Conservation (phyloP, 2,113 vertebrate species). For the Seriola aureovittata region DNA sequence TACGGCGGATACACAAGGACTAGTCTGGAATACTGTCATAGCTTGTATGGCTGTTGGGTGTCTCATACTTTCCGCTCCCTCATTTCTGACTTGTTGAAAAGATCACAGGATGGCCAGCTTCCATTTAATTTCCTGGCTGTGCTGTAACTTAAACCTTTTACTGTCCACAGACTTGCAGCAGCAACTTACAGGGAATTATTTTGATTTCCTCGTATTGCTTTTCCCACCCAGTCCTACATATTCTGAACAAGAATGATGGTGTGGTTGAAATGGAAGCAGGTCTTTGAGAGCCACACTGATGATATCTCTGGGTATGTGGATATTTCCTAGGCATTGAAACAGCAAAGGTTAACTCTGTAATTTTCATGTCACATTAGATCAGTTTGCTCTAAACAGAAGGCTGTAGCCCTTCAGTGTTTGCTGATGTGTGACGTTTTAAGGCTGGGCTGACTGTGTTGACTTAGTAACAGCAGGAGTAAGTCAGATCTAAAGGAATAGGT, state of each 20-base stretch:
- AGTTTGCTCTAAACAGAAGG: conserved; percentile 22
- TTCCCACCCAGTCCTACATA: conserved; percentile 1
- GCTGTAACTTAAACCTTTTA: conserved; percentile 44
- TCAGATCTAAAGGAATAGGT: conserved; percentile 17
- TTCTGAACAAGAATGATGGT: conserved; percentile 12
- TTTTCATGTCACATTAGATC: conserved; percentile 16
- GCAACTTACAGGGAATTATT: conserved; percentile 29
- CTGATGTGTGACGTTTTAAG: conserved; percentile 22
- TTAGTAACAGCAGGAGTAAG: conserved; percentile 9
- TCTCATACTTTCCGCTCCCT: conserved; percentile 22
- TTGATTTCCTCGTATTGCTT: conserved; percentile 28
- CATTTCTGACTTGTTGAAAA: conserved; percentile 27
- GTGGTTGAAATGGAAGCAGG: conserved; percentile 26
- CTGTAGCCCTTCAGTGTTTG: conserved; percentile 19
- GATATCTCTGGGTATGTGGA: neutral
- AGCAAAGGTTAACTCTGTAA: neutral
- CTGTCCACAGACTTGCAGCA: conserved; percentile 36
- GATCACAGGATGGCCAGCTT: conserved; percentile 25
- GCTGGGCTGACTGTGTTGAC: conserved; percentile 16
- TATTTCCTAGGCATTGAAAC: conserved; percentile 2
- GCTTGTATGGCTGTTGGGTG: conserved; percentile 28
- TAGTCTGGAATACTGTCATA: conserved; percentile 49
- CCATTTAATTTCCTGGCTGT: conserved; percentile 49
- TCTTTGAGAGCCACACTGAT: conserved; percentile 11
- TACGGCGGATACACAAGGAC: conserved; percentile 40